Percentiles rank a stretch among this genome's conserved stretches.
Evolutionary conservation across 2,113 vertebrate genomes (phyloP).

Genomic region (Vimba vimba): DNA sequence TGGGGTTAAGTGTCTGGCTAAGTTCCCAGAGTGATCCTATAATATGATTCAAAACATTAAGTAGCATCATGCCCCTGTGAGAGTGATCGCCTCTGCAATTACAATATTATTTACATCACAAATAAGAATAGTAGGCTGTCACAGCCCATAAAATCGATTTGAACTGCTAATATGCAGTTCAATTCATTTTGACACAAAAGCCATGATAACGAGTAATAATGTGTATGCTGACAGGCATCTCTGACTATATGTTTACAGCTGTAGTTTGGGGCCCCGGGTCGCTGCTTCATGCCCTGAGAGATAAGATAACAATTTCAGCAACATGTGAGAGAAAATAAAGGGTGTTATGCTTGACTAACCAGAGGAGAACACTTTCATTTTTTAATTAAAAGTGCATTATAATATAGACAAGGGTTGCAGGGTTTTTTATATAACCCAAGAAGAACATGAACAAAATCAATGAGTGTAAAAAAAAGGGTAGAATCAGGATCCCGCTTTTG

Average conservation of each 20-base stretch:
- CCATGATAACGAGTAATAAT: background rate
- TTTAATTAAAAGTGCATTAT: background rate
- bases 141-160: background rate
- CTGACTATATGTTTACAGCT: slow-evolving; percentile 12
- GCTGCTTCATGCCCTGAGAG: slow-evolving; percentile 34
- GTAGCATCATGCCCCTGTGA: background rate
- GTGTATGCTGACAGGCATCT: background rate
- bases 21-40: background rate
- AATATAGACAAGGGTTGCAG: background rate
- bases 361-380: background rate
- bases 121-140: too few species aligned
- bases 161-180: background rate
- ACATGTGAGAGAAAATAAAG: slow-evolving; percentile 12
- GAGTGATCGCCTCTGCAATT: background rate
- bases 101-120: background rate
- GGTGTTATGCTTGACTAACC: background rate
- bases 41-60: background rate
- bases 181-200: background rate
- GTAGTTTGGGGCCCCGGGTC: slow-evolving; percentile 24
- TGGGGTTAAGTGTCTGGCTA: background rate
- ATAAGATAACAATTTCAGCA: slow-evolving; percentile 38
- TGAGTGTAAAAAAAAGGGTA: background rate
- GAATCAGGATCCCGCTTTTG: background rate
- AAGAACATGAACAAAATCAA: background rate
- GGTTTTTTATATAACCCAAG: background rate